Evolutionary conservation across 2,113 vertebrate genomes (phyloP), one percentile per base, ranked within the genome.

Genomic region (Hirundichthys speculiger): DNA sequence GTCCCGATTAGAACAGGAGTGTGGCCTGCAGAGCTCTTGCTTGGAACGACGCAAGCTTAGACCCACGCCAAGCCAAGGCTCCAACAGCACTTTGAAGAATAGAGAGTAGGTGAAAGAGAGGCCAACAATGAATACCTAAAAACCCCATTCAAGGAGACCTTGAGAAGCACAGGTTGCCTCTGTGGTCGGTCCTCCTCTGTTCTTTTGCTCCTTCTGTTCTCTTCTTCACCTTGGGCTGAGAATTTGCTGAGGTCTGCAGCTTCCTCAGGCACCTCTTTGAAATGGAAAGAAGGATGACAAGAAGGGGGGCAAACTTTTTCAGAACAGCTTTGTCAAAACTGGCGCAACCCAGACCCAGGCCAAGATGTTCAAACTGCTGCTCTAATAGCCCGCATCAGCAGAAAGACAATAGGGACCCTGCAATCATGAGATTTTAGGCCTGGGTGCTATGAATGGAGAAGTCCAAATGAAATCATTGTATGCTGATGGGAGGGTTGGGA

Each of bases 371-470:
- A 56, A 19, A 41, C 77, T 69, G 76, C 83, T 81, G 39, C 22
- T 51, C 85, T 91, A 93, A 93, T 91, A 82, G 86, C 85, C 79
- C 3, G 61, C 86, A 88, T 93, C 92, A 90, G 91, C 91, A 88
- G 63, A 90, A 91, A 90, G 72, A 89, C 73, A 83, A 89, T 86
- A 70, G 73, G 39, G 69, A 38, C 79, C 77, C 34, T 14, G 63
- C 81, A 87, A 83, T 83, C 88, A 89, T 89, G 89, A 69, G 84
- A 89, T 76, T 86, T 83, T 59, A 82, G 66, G 86, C 69, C 53
- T 56, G 77, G 72, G 58, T 39, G 50, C 46, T 47, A n/a, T 91
- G 86, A 91, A 91, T 83, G 64, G 84, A 56, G 69, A 83, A 59
- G 78, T 81, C 79, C 67, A 81, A 82, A 88, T 79, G 64, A 81